Base-by-base conservation (phyloP, 2,113 vertebrate species). In the Pterocles burchelli region DNA sequence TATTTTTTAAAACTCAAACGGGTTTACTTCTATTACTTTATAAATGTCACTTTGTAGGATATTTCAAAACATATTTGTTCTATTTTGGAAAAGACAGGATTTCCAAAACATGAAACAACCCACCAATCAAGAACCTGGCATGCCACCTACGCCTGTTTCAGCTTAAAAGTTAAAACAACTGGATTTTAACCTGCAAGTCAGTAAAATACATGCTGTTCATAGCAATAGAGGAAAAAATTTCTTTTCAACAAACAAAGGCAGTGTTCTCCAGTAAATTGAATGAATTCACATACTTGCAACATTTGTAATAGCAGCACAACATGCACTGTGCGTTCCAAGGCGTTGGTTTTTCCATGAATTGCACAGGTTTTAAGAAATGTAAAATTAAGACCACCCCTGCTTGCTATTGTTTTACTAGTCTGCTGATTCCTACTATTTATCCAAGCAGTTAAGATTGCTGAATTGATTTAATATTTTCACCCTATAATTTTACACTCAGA, bases 381-480 rank as follows among this genome's bases (percentile, higher is more conserved):
- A 74, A 90, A 90, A 81, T 80, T 58, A 88, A 94, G 72, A n/a
- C 61, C 73, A 85, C 28, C 28, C 19, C 48, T 90, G 68, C 49
- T 68, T 80, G 52, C 75, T 84, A 90, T 52, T 90, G 73, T 86
- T 96, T 81, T 68, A 92, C 65, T 49, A 65, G 65, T n/a, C 57
- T 92, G 83, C 85, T 71, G 83, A 81, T 95, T 71, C 82, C 45
- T 49, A 55, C 43, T 59, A 95, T 87, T 90, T 84, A 96, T 61
- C 61, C 65, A 63, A 77, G 55, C 68, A 81, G 88, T 78, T 92
- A 86, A 81, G 72, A 79, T 19, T 86, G 65, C 79, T 3, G 36
- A 86, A 95, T n/a, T 94, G 93, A 96, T 94, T 90, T 93, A 92
- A 96, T 92, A 95, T 92, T 94, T 80, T 84, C 89, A 86, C 61